Base-by-base conservation (phyloP, 1,140 invertebrate species). In the Conopomorpha cramerella region DNA sequence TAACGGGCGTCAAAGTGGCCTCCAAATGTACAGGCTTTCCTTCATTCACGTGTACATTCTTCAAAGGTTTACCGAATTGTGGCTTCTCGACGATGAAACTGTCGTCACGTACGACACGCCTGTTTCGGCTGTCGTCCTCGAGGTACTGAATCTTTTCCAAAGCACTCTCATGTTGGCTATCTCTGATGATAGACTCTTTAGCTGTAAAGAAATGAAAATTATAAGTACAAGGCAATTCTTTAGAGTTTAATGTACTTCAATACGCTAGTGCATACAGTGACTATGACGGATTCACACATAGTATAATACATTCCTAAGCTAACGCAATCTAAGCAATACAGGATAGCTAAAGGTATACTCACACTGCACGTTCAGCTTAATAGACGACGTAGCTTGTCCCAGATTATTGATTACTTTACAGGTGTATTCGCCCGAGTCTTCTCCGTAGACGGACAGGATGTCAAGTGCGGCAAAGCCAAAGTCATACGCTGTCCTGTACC, bases 391-490 rank as follows among this genome's bases (percentile, higher is more conserved):
- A 2, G 91, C 90, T 68, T 89, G 84, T 36, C 92, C 92, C 46
- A 90, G 81, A 59, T 84, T 89, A 64, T 98, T 99, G 16, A 91
- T 90, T 27, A 93, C 92, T 54, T 84, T 84, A 63, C 93, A 96
- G 6, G 90, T 91, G 58, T 96, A 97, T 60, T 92, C 90, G 19
- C 95, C 95, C 43, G 89, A 90, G 73, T 98, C 95, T 80, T 96
- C 94, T 12, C 89, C 91, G 66, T 96, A 96, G 1, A 95, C 93
- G 27, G 89, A 90, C 12, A 96, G 79, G 17, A 99, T 90, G 64
- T 98, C 95, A 27, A 99, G 77, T 43, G 94, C 89, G 27, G 95
- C 92, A 73, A 96, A 96, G 18, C 95, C 95, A 78, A 98, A 98
- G 65, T 98, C 95, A 58, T 92, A 93, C 6, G 90, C 87, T 34